These are phyloP conservation scores for Helleia helle DNA, from an alignment of 2,888 invertebrate species.

Conservation along the genomic window DNA sequence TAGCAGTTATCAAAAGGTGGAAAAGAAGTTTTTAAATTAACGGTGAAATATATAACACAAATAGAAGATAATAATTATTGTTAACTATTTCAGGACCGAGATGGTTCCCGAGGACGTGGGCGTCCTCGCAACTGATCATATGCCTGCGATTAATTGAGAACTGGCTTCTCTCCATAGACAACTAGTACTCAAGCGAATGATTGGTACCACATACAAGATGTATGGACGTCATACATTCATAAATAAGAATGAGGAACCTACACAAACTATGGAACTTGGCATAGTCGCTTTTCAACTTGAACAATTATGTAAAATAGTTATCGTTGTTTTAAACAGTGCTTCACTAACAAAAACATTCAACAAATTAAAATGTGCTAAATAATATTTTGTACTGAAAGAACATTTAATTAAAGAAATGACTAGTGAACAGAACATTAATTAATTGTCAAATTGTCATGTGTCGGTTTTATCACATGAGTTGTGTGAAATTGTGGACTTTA, in stretches of 20 bases:
- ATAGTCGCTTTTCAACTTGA: conserved; percentile 54
- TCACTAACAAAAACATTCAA: conserved; percentile 64
- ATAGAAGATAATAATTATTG: background rate
- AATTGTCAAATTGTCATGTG: conserved; percentile 48
- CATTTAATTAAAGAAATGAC: conserved; percentile 59
- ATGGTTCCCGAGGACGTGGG: conserved; percentile 63
- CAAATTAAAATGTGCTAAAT: conserved; percentile 70
- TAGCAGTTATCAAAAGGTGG: no score
- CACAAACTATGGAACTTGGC: conserved; percentile 37
- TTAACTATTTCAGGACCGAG: conserved; percentile 47
- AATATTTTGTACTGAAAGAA: conserved; percentile 69
- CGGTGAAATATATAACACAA: background rate
- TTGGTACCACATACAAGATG: conserved; percentile 59
- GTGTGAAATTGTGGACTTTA: conserved; percentile 68
- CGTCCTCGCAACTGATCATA: conserved; percentile 59
- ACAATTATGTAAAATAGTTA: conserved; percentile 64
- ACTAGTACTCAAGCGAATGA: conserved; percentile 60
- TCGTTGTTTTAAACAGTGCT: conserved; percentile 71
- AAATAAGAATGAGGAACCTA: conserved; percentile 37
- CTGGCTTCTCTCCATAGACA: conserved; percentile 72
- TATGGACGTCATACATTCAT: conserved; percentile 39
- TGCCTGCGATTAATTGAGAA: conserved; percentile 52
- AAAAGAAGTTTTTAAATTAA: no score
- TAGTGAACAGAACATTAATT: conserved; percentile 70
- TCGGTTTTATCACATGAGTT: conserved; percentile 38